A percentile compares a stretch with the other conserved stretches of the same genome.
Conservation (phyloP, 2,113 vertebrate species). For the Polyodon spathula region DNA sequence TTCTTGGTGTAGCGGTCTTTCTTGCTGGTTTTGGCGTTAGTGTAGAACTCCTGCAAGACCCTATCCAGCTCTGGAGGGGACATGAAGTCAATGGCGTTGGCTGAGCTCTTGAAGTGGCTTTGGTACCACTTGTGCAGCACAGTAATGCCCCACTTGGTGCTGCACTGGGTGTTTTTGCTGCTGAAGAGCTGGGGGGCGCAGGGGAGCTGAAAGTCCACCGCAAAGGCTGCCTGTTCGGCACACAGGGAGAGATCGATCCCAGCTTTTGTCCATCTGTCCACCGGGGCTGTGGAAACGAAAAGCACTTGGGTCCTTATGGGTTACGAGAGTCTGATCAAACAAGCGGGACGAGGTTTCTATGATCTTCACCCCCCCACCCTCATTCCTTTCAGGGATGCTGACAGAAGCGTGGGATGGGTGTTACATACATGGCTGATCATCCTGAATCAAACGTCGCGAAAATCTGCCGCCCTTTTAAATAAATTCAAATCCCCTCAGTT, state of each 20-base stretch:
- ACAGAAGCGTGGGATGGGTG: no score
- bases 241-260: no score
- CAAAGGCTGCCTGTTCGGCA: no score
- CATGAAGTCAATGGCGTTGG: constrained; percentile 1
- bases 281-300: neutral
- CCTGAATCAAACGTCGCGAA: no score
- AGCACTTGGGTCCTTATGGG: no score
- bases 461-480: no score
- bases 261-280: no score
- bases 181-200: no score
- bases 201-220: no score
- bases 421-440: no score
- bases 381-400: constrained; percentile 10
- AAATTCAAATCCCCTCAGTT: no score
- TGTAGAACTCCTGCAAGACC: constrained; percentile 5
- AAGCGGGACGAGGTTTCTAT: no score
- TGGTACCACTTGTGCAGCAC: constrained; percentile 10
- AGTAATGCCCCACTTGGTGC: constrained; percentile 11
- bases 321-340: neutral
- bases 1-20: constrained; percentile 12
- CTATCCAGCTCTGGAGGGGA: constrained; percentile 1
- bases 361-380: constrained; percentile 40
- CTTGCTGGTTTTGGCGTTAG: constrained; percentile 12
- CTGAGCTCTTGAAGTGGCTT: neutral
- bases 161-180: constrained; percentile 6